phyloP scores from a whole-genome alignment of 2,113 vertebrate genomes.

The Otolemur garnettii region DNA sequence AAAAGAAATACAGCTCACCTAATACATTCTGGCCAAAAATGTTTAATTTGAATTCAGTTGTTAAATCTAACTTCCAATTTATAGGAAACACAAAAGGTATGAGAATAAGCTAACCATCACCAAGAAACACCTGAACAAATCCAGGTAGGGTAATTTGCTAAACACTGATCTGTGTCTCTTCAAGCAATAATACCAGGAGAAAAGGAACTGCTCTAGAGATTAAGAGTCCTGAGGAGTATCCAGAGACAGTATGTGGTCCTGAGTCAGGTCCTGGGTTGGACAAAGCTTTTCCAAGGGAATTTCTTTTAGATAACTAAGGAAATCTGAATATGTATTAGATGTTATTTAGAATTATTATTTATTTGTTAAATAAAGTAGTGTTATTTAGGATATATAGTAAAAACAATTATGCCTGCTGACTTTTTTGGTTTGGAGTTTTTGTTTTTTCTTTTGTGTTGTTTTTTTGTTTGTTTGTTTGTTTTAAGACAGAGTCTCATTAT shows the following conservation, averaged over 20 bases:
- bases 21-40: not conserved
- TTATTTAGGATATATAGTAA: not conserved
- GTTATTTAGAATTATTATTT: not conserved
- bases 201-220: not conserved
- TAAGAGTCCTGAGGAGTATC: not conserved
- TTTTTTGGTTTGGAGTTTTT: too few species aligned
- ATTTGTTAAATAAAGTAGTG: not conserved
- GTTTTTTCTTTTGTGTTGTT: too few species aligned
- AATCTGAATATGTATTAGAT: not conserved
- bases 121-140: not conserved
- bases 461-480: too few species aligned
- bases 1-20: not conserved
- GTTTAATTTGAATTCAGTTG: not conserved
- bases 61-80: not conserved
- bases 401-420: not conserved
- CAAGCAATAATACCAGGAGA: too few species aligned
- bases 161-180: not conserved
- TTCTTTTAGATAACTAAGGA: not conserved
- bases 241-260: too few species aligned
- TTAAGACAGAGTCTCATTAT: too few species aligned
- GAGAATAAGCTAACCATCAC: not conserved
- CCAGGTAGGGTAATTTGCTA: not conserved
- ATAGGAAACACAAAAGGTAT: not conserved
- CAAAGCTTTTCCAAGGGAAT: not conserved
- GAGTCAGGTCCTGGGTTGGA: not conserved